A percentile compares a stretch with the other conserved stretches of the same genome.
Evolutionary conservation across 2,797 vertebrate genomes (phyloP).

Genomic region (Helicolenus hilgendorfi): DNA sequence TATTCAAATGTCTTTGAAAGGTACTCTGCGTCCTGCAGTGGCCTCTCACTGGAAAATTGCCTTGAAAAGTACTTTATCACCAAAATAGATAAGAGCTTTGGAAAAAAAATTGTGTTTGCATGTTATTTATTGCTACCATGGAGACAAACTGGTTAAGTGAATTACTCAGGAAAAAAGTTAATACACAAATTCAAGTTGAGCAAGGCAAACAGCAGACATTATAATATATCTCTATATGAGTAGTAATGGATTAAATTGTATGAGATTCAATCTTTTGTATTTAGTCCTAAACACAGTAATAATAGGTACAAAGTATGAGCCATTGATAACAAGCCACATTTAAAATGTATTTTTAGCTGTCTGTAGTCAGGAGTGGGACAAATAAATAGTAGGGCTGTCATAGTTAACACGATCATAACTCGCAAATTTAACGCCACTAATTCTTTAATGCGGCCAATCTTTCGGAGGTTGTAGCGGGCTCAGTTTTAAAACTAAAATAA

Average conservation of each 20-base stretch:
- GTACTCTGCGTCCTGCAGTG: conserved; percentile 15
- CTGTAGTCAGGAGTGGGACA: neutral
- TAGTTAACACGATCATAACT: no score
- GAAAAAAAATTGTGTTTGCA: conserved; percentile 8
- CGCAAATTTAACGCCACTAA: no score
- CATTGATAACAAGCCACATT: neutral
- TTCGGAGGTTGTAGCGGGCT: no score
- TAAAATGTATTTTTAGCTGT: conserved; percentile 7
- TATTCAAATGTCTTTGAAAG: conserved; percentile 47
- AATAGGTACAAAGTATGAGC: neutral
- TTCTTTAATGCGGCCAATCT: rapidly evolving
- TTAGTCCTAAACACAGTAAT: neutral
- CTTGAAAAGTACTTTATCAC: conserved; percentile 61
- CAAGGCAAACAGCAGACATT: neutral
- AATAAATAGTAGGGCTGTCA: neutral
- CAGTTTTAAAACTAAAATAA: no score
- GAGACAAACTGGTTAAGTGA: conserved; percentile 38
- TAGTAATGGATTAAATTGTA: neutral
- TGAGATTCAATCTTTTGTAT: neutral
- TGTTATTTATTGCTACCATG: conserved; percentile 60
- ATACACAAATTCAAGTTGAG: neutral
- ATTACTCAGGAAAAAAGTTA: conserved; percentile 3
- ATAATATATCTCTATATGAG: neutral
- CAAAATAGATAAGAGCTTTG: conserved; percentile 57
- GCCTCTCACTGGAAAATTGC: conserved; percentile 47